Percentiles rank a stretch among this genome's conserved stretches.
These are phyloP conservation scores for Caretta caretta DNA, from an alignment of 2,113 vertebrate species.

Conservation along the genomic window DNA sequence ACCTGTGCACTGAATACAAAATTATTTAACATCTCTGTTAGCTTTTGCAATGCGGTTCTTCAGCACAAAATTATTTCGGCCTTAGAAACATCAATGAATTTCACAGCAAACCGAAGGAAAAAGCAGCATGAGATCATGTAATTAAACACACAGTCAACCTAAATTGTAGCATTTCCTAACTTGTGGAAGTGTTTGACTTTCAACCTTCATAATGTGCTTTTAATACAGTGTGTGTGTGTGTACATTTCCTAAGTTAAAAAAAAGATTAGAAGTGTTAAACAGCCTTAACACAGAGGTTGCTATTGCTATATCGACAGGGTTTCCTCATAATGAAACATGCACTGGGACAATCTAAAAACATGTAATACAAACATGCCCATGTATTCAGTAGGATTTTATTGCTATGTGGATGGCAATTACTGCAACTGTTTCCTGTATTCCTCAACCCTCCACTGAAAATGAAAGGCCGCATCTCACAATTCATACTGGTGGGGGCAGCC, in stretches of 20 bases:
- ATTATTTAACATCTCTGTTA: not conserved
- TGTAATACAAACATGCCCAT: not conserved
- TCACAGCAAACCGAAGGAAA: not conserved
- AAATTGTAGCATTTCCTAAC: not conserved
- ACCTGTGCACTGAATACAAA: not conserved
- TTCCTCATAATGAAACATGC: not conserved
- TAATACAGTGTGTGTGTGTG: no score
- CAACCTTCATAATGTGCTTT: not conserved
- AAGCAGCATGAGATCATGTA: not conserved
- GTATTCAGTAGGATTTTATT: not conserved
- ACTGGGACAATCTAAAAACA: not conserved
- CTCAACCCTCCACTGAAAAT: not conserved
- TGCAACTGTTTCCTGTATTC: not conserved
- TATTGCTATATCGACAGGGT: not conserved
- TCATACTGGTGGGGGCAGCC: not conserved
- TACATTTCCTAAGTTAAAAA: no score
- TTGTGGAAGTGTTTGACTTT: not conserved
- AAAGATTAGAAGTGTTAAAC: not conserved
- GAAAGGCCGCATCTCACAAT: not conserved
- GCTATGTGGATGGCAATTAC: not conserved
- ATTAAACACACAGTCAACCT: not conserved
- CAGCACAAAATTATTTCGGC: not conserved
- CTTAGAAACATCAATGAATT: not conserved
- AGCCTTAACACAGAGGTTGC: not conserved
- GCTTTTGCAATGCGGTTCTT: not conserved